Base-by-base conservation (phyloP, 2,888 invertebrate genomes). In the Torymus auratus region DNA sequence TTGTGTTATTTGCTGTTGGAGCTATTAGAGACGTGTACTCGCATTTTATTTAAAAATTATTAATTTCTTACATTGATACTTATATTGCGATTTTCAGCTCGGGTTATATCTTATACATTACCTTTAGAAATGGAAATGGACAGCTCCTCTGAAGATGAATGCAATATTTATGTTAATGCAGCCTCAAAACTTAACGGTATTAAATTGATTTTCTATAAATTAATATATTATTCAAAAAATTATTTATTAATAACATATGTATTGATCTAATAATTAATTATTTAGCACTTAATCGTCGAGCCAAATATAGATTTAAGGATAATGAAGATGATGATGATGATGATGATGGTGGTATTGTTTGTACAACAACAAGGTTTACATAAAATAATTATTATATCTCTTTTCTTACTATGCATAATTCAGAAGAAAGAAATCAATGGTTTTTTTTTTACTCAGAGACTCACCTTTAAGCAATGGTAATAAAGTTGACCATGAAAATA, bases 71-170 rank as follows among this genome's bases (percentile, higher is more conserved):
- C n/a, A 14, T 55, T 52, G n/a, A 12, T 10, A 53, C n/a, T 15
- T 52, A 56, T 10, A 14, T 2, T 4, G 7, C 50, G 3, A 41
- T 41, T 41, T 41, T 41, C 41, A 41, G 41, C 7, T 7, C 41
- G 41, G 5, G 5, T 7, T 5, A 41, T 7, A 41, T 41, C 7
- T 41, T 41, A 41, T 41, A 41, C 41, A 41, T 41, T 41, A 41
- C 41, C 41, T 41, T 7, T 41, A 41, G 41, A 41, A 55, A 82
- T 82, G 79, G 15, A 61, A 70, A 64, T 61, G 13, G 67, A 71
- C 55, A 82, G 78, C 70, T 82, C 82, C 52, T 80, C 82, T n/a
- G 82, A 80, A 20, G 80, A 83, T 73, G 82, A 80, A 10, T 71
- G 72, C 41, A 71, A 79, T 15, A 41, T 75, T 10, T 83, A 83